Percentiles rank a stretch among this genome's conserved stretches.
Conservation (phyloP, 2,113 vertebrate species). For the Cottus gobio region DNA sequence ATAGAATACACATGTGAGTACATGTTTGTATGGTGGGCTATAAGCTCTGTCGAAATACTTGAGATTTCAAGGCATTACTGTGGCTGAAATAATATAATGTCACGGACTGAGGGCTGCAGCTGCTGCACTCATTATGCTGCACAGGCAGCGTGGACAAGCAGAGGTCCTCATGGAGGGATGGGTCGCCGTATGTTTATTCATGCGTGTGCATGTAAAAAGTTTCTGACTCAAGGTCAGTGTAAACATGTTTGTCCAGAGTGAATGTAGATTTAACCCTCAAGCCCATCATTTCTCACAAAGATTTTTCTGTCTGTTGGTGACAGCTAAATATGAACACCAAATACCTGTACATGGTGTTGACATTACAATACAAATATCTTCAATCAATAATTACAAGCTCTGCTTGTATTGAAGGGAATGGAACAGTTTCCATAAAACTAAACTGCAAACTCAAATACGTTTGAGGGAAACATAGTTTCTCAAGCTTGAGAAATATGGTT, state of each 20-base stretch:
- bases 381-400: background rate
- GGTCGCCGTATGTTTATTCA: background rate
- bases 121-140: slow-evolving; percentile 7
- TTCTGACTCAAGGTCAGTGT: slow-evolving; percentile 24
- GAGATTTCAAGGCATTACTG: background rate
- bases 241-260: background rate
- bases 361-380: background rate
- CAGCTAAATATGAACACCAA: background rate
- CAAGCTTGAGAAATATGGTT: background rate
- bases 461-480: too few species aligned
- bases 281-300: background rate
- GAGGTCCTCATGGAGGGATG: slow-evolving; percentile 20
- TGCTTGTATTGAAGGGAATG: background rate
- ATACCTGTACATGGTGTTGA: background rate
- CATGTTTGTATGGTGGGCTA: background rate
- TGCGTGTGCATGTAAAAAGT: slow-evolving; percentile 27
- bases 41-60: background rate
- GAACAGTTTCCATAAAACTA: too few species aligned
- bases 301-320: background rate
- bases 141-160: slow-evolving; percentile 15
- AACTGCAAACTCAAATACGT: too few species aligned
- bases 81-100: slow-evolving; percentile 14
- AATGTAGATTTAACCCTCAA: background rate
- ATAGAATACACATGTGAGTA: background rate
- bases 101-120: slow-evolving; percentile 27